Conservation (phyloP, 2,797 vertebrate genomes). For the Tiaroga cobitis region DNA sequence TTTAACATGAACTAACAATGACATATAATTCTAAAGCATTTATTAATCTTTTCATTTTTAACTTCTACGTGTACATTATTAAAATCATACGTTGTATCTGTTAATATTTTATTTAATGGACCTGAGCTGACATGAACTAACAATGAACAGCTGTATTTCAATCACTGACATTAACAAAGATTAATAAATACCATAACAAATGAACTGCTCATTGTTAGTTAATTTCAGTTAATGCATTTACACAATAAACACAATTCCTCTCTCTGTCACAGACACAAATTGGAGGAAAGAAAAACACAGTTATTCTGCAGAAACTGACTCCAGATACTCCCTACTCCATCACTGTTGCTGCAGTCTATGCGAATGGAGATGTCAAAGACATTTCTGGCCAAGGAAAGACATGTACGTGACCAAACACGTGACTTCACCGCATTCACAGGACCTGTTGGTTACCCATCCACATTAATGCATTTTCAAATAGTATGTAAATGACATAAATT, state of each 20-base stretch:
- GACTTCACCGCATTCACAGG: background rate
- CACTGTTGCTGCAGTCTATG: conserved; percentile 86
- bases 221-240: background rate
- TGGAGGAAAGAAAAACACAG: conserved; percentile 90
- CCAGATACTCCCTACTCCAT: conserved; percentile 93
- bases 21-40: background rate
- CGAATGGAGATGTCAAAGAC: conserved; percentile 82
- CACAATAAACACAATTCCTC: conserved; percentile 10
- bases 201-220: background rate
- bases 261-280: conserved; percentile 82
- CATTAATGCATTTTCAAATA: background rate
- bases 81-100: background rate
- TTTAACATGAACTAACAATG: background rate
- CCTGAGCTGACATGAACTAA: background rate
- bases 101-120: background rate
- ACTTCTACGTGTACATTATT: background rate
- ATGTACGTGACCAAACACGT: conserved; percentile 79
- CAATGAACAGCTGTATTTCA: background rate
- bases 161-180: background rate
- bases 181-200: background rate
- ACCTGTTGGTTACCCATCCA: background rate
- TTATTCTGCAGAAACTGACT: conserved; percentile 91
- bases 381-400: conserved; percentile 93
- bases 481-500: background rate
- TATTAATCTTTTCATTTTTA: background rate